Evolutionary conservation across 2,888 invertebrate genomes (phyloP), one percentile per base, ranked within the genome.

Genomic region (Lycaena phlaeas): DNA sequence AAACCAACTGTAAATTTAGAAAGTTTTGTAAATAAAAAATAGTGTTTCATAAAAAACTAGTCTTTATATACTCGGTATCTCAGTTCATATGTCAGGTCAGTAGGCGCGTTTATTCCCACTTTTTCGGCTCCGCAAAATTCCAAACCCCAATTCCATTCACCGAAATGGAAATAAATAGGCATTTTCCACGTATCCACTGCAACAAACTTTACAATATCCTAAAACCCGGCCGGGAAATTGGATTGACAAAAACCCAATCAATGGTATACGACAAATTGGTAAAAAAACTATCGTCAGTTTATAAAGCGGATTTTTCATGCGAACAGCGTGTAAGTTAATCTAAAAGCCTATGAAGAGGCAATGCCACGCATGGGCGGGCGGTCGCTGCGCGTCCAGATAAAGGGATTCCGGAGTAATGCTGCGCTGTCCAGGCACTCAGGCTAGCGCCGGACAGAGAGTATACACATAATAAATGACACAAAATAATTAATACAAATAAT

Each of bases 401-500:
- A 50, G 45, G 45, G 49, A 46, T 49, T 40, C 27, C 43, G 40
- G 38, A 29, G 34, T 46, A 50, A 45, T 45, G 27, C 44, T 34
- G 41, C 28, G 40, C 37, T 38, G 37, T 38, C 42, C 41, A 38
- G 36, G 27, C 11, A 15, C 41, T 36, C 36, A 42, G 40, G 27
- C n/a, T 27, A 27, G 14, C 9, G 10, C 9, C 12, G 25, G 29
- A 14, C 28, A 41, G 36, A 38, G 36, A 25, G 7, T 29, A 11
- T 14, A 11, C 2, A 4, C n/a, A n/a, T n/a, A n/a, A n/a, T n/a
- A n/a, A n/a, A n/a, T n/a, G n/a, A n/a, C n/a, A n/a, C n/a, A n/a
- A n/a, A n/a, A n/a, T n/a, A n/a, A n/a, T n/a, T n/a, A n/a, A n/a
- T n/a, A n/a, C n/a, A n/a, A n/a, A n/a, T n/a, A n/a, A n/a, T n/a